Base-by-base conservation (phyloP, 2,888 invertebrate species). In the Cantharis rufa region DNA sequence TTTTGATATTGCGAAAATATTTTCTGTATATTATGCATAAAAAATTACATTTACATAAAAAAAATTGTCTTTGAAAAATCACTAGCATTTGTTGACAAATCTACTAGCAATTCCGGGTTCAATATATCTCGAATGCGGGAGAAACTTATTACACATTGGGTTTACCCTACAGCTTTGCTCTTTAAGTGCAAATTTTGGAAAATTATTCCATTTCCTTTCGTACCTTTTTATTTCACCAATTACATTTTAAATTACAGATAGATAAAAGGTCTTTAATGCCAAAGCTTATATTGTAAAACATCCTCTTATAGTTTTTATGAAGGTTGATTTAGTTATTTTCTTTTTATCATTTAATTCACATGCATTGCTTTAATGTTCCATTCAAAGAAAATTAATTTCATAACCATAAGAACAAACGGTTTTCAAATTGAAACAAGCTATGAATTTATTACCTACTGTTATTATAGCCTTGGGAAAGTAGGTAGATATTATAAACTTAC, bases 61-160 rank as follows among this genome's bases (percentile, higher is more conserved):
- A n/a, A 48, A 48, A 48, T 48, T 71, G 48, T 66, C 64, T 28
- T 69, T 61, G 27, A 61, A 71, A 72, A 69, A 28, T 71, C 63
- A n/a, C 21, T 69, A 64, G 64, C 69, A 64, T 74, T 77, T 71
- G 73, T 74, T 77, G 73, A 77, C 77, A 75, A 18, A 70, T 71
- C 68, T 68, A 21, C 66, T 7, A 71, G 71, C 62, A 71, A 48
- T 74, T 77, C 71, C 69, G 74, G 28, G 69, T 15, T 69, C 27
- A 48, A 69, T 71, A 74, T 77, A 62, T 62, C 69, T 28, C 71
- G 63, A 18, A 68, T 24, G 27, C 69, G n/a, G 21, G 69, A 75
- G 48, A 72, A 78, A 66, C 72, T 78, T 78, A 78, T 78, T 78
- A 75, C 72, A 78, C 66, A 75, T 78, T 72, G 71, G 77, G 70